phyloP scores from a whole-genome alignment of 2,797 vertebrate species.

The Paramormyrops hopkinsi region DNA sequence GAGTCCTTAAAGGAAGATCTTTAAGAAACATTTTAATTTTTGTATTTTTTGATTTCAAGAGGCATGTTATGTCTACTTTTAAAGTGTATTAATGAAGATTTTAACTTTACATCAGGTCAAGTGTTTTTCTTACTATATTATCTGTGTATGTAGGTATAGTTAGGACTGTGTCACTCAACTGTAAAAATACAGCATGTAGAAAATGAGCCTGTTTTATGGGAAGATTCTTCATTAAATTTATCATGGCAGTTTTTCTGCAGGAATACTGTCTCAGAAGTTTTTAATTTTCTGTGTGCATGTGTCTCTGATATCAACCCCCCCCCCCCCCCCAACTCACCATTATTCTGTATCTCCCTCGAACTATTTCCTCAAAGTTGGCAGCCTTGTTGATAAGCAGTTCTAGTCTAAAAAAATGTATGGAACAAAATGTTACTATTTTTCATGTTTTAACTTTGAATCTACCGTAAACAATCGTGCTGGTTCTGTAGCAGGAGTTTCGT shows the following conservation, averaged over 20 bases:
- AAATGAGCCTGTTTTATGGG: conserved; percentile 81
- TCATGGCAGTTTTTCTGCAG: conserved; percentile 84
- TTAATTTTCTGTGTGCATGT: conserved; percentile 39
- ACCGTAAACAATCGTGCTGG: not conserved
- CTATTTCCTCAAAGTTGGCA: not conserved
- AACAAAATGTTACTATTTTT: not conserved
- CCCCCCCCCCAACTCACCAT: not conserved
- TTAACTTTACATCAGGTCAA: conserved; percentile 92
- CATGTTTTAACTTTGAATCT: not conserved
- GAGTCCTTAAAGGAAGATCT: conserved; percentile 91
- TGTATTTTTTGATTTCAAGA: conserved; percentile 95
- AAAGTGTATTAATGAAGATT: conserved; percentile 99
- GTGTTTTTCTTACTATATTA: conserved; percentile 84
- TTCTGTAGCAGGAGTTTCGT: not conserved
- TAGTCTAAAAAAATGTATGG: not conserved
- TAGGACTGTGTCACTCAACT: conserved; percentile 90
- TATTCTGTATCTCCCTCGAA: not conserved
- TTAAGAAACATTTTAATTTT: conserved; percentile 77
- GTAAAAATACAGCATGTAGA: conserved; percentile 87
- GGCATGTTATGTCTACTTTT: conserved; percentile 96
- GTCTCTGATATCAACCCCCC: not conserved
- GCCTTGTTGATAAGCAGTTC: not conserved
- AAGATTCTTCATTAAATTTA: conserved; percentile 83
- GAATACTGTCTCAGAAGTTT: conserved; percentile 68
- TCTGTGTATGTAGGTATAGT: conserved; percentile 80